Conservation (phyloP, 2,888 invertebrate genomes). For the Caenorhabditis sp. region DNA sequence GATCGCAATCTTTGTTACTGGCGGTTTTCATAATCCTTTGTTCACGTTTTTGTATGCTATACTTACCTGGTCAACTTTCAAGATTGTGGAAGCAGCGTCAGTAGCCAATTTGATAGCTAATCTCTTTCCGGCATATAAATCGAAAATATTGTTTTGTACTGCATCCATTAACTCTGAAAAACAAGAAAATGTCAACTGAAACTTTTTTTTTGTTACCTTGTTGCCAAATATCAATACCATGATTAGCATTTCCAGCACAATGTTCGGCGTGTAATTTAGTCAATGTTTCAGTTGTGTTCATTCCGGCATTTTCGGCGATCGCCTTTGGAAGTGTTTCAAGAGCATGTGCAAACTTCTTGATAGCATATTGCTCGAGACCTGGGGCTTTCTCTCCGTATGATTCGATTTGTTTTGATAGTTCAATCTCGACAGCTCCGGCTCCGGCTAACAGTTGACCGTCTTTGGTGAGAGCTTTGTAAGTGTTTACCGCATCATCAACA, state of each 20-base stretch:
- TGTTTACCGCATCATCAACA: constrained; percentile 97
- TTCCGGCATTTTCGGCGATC: constrained; percentile 91
- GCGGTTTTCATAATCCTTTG: too few species aligned
- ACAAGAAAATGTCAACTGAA: background rate
- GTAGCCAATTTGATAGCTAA: constrained; percentile 97
- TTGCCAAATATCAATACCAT: constrained; percentile 82
- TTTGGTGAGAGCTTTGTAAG: constrained; percentile 88
- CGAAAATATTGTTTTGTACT: constrained; percentile 81
- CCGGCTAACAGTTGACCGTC: constrained; percentile 82
- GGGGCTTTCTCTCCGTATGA: constrained; percentile 87
- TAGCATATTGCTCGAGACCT: constrained; percentile 95
- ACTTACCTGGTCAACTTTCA: constrained; percentile 74
- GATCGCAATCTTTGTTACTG: too few species aligned
- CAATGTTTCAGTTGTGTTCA: constrained; percentile 84
- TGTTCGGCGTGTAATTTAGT: constrained; percentile 92
- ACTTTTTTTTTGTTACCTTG: constrained; percentile 21
- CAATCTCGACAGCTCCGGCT: constrained; percentile 93
- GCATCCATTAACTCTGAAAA: constrained; percentile 76
- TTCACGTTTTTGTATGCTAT: too few species aligned
- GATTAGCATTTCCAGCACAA: constrained; percentile 83
- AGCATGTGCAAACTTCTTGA: constrained; percentile 86
- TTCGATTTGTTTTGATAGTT: constrained; percentile 85
- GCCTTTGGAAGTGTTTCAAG: constrained; percentile 90
- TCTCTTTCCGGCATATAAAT: constrained; percentile 83
- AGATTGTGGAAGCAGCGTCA: constrained; percentile 80